These are phyloP conservation scores for Pseudorasbora parva DNA, from an alignment of 2,113 vertebrate genomes.

Conservation along the genomic window DNA sequence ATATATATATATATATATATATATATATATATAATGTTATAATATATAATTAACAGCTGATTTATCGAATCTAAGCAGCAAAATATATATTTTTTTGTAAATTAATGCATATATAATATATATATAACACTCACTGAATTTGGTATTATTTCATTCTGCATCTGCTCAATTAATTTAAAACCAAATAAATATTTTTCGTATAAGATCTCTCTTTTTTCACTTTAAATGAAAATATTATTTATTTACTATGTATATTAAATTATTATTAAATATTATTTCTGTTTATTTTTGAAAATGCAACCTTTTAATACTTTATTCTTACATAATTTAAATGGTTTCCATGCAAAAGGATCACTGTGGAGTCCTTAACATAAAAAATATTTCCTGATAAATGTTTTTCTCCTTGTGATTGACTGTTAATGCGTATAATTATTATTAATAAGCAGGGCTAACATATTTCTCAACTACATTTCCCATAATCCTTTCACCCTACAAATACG, in stretches of 20 bases:
- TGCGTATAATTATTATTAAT: neutral
- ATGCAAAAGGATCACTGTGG: neutral
- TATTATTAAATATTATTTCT: neutral
- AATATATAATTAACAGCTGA: too few relatives aligned
- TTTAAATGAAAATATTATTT: neutral
- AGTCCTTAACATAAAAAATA: neutral
- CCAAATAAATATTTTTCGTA: neutral
- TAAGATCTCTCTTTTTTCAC: neutral
- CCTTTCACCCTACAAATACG: slow-evolving; percentile 41
- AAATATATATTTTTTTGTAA: too few relatives aligned
- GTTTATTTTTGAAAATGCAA: neutral
- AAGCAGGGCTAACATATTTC: too few relatives aligned
- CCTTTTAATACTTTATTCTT: neutral
- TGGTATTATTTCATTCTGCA: neutral
- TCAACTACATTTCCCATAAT: slow-evolving; percentile 74
- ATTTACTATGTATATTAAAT: neutral
- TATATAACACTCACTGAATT: neutral
- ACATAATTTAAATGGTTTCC: neutral
- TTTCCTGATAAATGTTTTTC: neutral
- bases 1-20: too few relatives aligned
- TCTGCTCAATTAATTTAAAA: neutral
- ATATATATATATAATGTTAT: too few relatives aligned
- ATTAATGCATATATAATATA: too few relatives aligned
- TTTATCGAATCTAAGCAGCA: too few relatives aligned
- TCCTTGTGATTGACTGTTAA: neutral